These are phyloP conservation scores for Hecatera dysodea DNA, from an alignment of 2,888 invertebrate species.

Conservation along the genomic window DNA sequence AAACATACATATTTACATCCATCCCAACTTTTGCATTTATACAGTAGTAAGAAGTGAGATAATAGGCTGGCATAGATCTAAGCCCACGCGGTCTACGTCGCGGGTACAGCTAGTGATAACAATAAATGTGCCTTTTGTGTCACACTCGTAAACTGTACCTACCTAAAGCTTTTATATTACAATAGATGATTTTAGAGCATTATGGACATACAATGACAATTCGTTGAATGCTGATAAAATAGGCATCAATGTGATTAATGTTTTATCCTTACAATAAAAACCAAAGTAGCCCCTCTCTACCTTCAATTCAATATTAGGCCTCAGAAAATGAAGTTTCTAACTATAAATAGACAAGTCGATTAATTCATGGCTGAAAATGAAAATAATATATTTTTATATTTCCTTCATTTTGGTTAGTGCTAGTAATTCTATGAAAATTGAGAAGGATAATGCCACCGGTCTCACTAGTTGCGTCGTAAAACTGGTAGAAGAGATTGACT, in stretches of 20 bases:
- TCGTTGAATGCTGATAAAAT: not conserved
- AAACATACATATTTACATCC: no score
- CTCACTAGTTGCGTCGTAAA: constrained; percentile 61
- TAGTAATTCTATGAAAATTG: constrained; percentile 21
- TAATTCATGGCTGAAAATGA: constrained; percentile 18
- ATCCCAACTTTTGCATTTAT: no score
- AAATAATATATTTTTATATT: not conserved
- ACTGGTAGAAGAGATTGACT: constrained; percentile 55
- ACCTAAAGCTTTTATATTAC: not conserved
- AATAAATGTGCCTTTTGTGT: not conserved
- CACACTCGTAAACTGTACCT: not conserved
- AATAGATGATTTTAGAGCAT: not conserved
- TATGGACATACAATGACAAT: not conserved
- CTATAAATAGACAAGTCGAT: not conserved
- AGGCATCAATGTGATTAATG: constrained; percentile 16
- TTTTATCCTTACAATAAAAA: constrained; percentile 1
- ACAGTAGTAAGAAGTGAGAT: no score
- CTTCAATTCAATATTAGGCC: not conserved
- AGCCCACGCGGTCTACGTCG: no score
- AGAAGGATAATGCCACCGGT: constrained; percentile 9
- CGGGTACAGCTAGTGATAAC: no score
- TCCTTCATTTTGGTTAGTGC: constrained; percentile 4
- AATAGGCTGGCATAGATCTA: no score
- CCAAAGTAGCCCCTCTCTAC: not conserved
- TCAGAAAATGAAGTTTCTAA: not conserved